A percentile compares a stretch with the other conserved stretches of the same genome.
Evolutionary conservation across 2,113 vertebrate species (phyloP).

Genomic region (Petroica traversi): DNA sequence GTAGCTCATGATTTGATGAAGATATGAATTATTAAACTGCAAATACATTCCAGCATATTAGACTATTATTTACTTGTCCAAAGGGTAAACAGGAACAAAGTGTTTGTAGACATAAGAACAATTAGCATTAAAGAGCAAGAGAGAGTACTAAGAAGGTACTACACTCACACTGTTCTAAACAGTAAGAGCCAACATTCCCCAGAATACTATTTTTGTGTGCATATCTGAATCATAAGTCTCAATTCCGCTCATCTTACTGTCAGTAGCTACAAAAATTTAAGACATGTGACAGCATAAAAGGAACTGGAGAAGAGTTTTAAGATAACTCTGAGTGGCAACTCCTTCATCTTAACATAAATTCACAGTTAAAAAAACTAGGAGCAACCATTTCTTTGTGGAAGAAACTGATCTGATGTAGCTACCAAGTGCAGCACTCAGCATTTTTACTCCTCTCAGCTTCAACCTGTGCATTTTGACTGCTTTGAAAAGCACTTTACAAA

Average conservation of each 20-base stretch:
- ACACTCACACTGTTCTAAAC: background rate
- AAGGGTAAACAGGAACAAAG: background rate
- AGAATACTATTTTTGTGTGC: background rate
- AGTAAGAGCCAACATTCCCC: background rate
- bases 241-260: background rate
- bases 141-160: background rate
- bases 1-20: background rate
- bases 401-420: background rate
- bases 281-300: background rate
- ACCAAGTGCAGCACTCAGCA: background rate
- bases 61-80: background rate
- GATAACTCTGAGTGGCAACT: background rate
- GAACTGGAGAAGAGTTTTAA: background rate
- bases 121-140: background rate
- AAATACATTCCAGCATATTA: background rate
- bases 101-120: background rate
- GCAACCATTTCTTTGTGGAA: background rate
- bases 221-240: background rate
- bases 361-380: background rate
- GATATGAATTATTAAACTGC: constrained; percentile 1
- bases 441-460: background rate
- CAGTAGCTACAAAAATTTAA: background rate
- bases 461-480: background rate
- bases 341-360: background rate
- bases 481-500: background rate